phyloP scores from a whole-genome alignment of 2,888 invertebrate genomes.

The Leptopilina syphax region DNA sequence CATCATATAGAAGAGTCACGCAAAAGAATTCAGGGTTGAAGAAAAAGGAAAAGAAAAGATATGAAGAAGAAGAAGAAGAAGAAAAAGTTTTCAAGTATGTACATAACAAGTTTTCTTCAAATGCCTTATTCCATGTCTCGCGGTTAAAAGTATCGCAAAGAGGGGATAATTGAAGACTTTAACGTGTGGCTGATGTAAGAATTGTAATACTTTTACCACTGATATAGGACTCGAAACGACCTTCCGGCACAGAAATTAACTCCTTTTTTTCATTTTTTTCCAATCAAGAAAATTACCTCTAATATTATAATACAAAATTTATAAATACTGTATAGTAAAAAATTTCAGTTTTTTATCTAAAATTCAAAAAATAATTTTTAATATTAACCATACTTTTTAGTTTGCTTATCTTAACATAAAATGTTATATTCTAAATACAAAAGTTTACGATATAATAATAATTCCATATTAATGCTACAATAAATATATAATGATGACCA shows the following conservation, averaged over 20 bases:
- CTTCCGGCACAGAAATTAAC: slow-evolving; percentile 39
- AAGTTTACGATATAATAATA: no score
- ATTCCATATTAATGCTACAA: no score
- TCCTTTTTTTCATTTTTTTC: slow-evolving; percentile 44
- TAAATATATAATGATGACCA: no score
- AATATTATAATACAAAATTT: no score
- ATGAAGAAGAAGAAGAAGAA: no score
- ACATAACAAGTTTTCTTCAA: slow-evolving; percentile 15
- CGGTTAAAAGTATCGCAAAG: background rate
- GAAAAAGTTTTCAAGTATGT: background rate
- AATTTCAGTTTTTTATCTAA: no score
- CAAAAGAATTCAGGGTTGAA: slow-evolving; percentile 27
- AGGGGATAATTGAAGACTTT: slow-evolving; percentile 33
- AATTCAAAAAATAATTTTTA: no score
- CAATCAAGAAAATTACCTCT: background rate
- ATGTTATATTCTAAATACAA: no score
- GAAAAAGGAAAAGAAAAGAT: background rate
- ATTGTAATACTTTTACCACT: slow-evolving; percentile 19
- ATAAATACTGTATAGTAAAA: no score
- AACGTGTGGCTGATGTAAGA: slow-evolving; percentile 38
- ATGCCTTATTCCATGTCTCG: slow-evolving; percentile 12
- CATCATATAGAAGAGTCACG: slow-evolving; percentile 23
- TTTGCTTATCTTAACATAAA: no score
- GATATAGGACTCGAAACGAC: slow-evolving; percentile 7
- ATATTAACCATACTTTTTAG: no score